Evolutionary conservation across 2,888 invertebrate genomes (phyloP).

Genomic region (Lapara coniferarum): DNA sequence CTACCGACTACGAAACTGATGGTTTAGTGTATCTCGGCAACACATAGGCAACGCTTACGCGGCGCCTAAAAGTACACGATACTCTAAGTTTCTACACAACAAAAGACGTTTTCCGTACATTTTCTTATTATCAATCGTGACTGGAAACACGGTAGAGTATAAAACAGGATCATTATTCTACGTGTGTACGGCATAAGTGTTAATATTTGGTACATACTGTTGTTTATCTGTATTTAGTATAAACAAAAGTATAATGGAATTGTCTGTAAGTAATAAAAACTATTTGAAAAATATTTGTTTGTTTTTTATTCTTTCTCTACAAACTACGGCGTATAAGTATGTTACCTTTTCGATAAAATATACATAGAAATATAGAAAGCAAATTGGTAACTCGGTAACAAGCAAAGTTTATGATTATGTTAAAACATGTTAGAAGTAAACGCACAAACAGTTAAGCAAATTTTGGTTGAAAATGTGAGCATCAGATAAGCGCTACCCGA

Average conservation of each 20-base stretch:
- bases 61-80: not conserved
- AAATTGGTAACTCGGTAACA: too few species aligned
- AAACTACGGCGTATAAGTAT: too few species aligned
- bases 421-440: too few species aligned
- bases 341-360: too few species aligned
- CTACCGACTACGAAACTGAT: too few species aligned
- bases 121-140: slow-evolving; percentile 33
- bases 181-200: slow-evolving; percentile 70
- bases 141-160: slow-evolving; percentile 36
- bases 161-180: slow-evolving; percentile 49
- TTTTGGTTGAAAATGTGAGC: too few species aligned
- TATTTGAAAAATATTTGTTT: slow-evolving; percentile 61
- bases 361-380: too few species aligned
- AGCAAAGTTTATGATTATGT: too few species aligned
- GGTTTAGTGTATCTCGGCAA: too few species aligned
- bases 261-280: slow-evolving; percentile 82
- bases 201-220: slow-evolving; percentile 76
- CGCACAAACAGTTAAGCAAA: too few species aligned
- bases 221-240: slow-evolving; percentile 76
- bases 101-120: not conserved
- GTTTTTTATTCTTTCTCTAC: slow-evolving; percentile 12
- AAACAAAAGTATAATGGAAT: slow-evolving; percentile 81
- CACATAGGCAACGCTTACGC: too few species aligned
- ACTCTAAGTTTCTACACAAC: not conserved
- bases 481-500: too few species aligned